phyloP scores from a whole-genome alignment of 2,797 vertebrate species.

The Cyprinella venusta region DNA sequence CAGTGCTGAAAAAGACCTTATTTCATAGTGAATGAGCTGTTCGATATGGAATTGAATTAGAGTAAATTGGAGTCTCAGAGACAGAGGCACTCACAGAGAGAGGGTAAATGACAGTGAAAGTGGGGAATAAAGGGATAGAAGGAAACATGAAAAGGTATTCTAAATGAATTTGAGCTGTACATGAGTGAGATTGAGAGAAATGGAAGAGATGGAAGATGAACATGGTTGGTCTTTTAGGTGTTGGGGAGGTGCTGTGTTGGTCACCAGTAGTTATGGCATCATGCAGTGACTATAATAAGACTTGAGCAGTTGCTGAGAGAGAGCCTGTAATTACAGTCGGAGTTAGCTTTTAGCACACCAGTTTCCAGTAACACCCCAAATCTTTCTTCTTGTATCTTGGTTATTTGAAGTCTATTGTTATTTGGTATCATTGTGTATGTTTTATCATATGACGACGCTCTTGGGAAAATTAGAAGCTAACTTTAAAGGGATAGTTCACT shows the following conservation, averaged over 20 bases:
- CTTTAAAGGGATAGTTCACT: not conserved
- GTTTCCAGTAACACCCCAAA: slow-evolving; percentile 32
- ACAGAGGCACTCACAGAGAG: slow-evolving; percentile 56
- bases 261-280: slow-evolving; percentile 58
- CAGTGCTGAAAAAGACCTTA: slow-evolving; percentile 50
- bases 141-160: slow-evolving; percentile 48
- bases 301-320: slow-evolving; percentile 53
- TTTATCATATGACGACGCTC: not conserved
- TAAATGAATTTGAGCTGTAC: slow-evolving; percentile 37
- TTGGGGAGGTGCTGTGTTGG: slow-evolving; percentile 49
- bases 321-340: slow-evolving; percentile 65
- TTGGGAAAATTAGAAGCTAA: not conserved
- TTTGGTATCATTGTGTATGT: slow-evolving; percentile 28
- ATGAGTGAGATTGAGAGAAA: slow-evolving; percentile 35
- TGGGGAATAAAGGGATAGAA: slow-evolving; percentile 23
- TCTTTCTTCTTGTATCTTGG: slow-evolving; percentile 24
- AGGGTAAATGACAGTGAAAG: slow-evolving; percentile 49
- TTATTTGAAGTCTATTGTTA: not conserved
- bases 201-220: slow-evolving; percentile 26
- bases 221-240: slow-evolving; percentile 31
- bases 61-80: slow-evolving; percentile 61
- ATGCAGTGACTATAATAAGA: slow-evolving; percentile 63
- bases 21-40: slow-evolving; percentile 60
- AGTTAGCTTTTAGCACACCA: slow-evolving; percentile 29
- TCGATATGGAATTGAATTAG: slow-evolving; percentile 61